Evolutionary conservation across 2,888 invertebrate genomes (phyloP), one percentile per base, ranked within the genome.

Genomic region (Acleris laterana): DNA sequence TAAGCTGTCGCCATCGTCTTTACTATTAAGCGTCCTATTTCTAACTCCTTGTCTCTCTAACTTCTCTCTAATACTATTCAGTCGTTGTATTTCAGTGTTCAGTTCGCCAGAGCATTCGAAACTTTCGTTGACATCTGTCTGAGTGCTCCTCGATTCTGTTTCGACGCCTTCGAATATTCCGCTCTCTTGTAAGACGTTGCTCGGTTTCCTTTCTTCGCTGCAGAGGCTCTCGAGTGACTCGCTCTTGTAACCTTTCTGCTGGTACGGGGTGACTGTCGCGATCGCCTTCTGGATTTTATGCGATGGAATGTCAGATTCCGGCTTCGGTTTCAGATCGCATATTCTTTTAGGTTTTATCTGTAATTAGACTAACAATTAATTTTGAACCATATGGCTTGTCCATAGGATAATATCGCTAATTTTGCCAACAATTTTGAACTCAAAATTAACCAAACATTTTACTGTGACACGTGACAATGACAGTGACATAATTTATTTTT

Each of bases 81-180:
- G 89, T 89, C 94, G 94, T 88, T 94, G 94, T 76, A 94, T 93
- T 89, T 95, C 95, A 65, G 94, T 94, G 80, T 93, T 94, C 19
- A 94, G 79, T 82, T 94, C 94, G 77, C 93, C 90, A 69, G 83
- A 87, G 77, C 87, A 89, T 82, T 93, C 93, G 74, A 90, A 90
- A 74, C 81, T 87, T 68, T 94, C 94, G 75, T 94, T 94, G 46
- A 90, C 89, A 63, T 95, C 94, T 61, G 94, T 95, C 80, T 95
- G 94, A 68, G 94, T 94, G 70, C 87, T 78, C 70, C 85, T 90
- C 50, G 84, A 83, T 69, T 91, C 91, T 65, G 90, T 89, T 72
- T 93, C 93, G 38, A 89, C 93, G 53, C 93, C 95, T 76, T 95
- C 96, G 76, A 96, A 96, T 72, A 96, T 96, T 28, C 96, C 96